Evolutionary conservation across 2,113 vertebrate genomes (phyloP), one percentile per base, ranked within the genome.

Genomic region (Heptranchias perlo): DNA sequence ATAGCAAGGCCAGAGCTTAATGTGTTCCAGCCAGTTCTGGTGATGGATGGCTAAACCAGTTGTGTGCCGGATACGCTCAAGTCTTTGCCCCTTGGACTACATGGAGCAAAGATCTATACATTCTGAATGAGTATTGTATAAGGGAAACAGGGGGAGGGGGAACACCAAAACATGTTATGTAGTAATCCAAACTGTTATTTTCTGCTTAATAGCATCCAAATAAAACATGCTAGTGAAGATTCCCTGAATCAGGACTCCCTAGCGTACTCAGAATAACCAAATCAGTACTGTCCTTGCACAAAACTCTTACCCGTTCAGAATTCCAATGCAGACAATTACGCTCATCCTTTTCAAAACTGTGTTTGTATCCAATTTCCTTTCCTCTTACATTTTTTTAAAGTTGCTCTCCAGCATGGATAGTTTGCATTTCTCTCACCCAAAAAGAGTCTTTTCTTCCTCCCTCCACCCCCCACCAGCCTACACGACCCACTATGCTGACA

Each of bases 401-500:
- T n/a, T 87, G 47, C 10, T 84, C 82, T 54, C 16, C 25, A 89
- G 49, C 35, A 61, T 13, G 49, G 54, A 92, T 92, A 92, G 16
- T 92, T 62, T 92, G 54, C 58, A 92, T 92, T 92, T 61, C 76
- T 39, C n/a, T 28, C 23, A 87, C 7, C 35, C 54, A 78, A 78
- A 78, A 78, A 61, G 35, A 58, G 39, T 62, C 0, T 35, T 58
- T 52, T 89, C 21, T 35, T 67, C 4, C 25, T 16, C 28, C n/a
- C 35, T 11, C 73, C 73, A 5, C 6, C 3, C 44, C 21, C 82
- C 76, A 82, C 3, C 35, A 62, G 35, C 89, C 89, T 61, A 93
- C 89, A 62, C 89, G 35, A 62, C 58, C 89, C 58, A 64, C 89
- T 39, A 93, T 62, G 58, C 61, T 93, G 89, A 62, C 89, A 93